Base-by-base conservation (phyloP, 2,888 invertebrate genomes). In the Bombylius discolor region DNA sequence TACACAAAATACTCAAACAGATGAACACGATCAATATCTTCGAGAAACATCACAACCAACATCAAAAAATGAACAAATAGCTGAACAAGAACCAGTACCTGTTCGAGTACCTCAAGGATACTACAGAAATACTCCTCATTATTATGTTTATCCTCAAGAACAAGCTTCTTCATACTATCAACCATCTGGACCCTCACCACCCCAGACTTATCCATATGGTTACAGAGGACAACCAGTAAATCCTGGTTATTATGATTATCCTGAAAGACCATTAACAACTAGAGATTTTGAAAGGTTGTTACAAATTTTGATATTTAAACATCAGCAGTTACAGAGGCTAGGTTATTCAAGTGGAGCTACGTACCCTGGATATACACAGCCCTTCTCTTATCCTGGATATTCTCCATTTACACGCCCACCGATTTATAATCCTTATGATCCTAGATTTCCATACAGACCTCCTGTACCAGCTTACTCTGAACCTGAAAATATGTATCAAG, bases 231-330 rank as follows among this genome's bases (percentile, higher is more conserved):
- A 14, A 9, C 42, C 42, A 32, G 45, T 31, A 13, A 53, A 57
- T 44, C 50, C 49, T 13, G 36, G 78, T 33, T 79, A 79, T 59
- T 76, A 79, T 57, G 76, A 80, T 57, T 76, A 79, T 4, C 83
- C 84, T 49, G 78, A 81, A 51, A 80, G 85, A 11, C 86, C 86
- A 8, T 80, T 86, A 4, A 85, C 85, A 65, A 82, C 84, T 3
- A 78, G 81, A 64, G 86, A 87, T 66, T 81, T 86, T 58, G 83
- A 84, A 65, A 76, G 81, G 51, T 70, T 87, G 47, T 72, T 87
- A 7, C 82, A 84, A 60, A 79, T 82, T 67, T 72, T 87, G 56
- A 78, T 86, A 45, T 67, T 81, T 39, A 74, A 85, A 52, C 85
- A 86, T 69, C 80, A 77, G 62, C 74, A 79, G 49, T 65, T 82